Percentiles rank a stretch among this genome's conserved stretches.
Conservation (phyloP, 2,113 vertebrate genomes). For the Cephalopterus ornatus region DNA sequence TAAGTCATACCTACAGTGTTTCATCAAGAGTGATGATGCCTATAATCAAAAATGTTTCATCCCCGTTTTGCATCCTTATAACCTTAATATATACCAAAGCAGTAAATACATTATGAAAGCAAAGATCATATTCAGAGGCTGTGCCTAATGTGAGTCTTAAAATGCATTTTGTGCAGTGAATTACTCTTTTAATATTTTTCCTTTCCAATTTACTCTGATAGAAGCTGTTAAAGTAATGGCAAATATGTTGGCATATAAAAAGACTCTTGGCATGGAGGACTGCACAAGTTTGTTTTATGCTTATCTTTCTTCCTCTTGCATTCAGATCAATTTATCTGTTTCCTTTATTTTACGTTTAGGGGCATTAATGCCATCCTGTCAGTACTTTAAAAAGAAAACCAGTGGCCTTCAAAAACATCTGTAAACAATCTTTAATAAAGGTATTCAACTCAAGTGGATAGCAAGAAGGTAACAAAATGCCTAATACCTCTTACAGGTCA, state of each 20-base stretch:
- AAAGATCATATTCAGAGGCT: not conserved
- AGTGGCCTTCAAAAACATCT: conserved; percentile 35
- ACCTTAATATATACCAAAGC: not conserved
- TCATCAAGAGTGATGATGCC: not conserved
- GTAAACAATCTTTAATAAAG: conserved; percentile 59
- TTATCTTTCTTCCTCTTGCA: conserved; percentile 4
- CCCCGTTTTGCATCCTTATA: not conserved
- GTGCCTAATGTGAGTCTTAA: conserved; percentile 7
- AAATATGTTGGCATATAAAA: conserved; percentile 12
- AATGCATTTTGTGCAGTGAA: not conserved
- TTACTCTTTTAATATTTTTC: conserved; percentile 32
- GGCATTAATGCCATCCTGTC: conserved; percentile 23
- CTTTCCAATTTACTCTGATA: conserved; percentile 44
- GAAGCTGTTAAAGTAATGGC: conserved; percentile 45
- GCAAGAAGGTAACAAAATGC: conserved; percentile 61
- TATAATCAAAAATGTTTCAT: not conserved
- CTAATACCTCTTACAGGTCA: conserved; percentile 60
- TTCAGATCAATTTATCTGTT: conserved; percentile 25
- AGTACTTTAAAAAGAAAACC: conserved; percentile 46
- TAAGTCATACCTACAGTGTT: not conserved
- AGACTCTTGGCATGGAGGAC: conserved; percentile 22
- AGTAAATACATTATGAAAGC: not conserved
- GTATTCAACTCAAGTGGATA: conserved; percentile 32
- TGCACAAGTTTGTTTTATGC: not conserved
- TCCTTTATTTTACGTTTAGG: conserved; percentile 27